Percentiles rank a stretch among this genome's conserved stretches.
phyloP scores from a whole-genome alignment of 2,113 vertebrate species.

The Psettodes erumei region DNA sequence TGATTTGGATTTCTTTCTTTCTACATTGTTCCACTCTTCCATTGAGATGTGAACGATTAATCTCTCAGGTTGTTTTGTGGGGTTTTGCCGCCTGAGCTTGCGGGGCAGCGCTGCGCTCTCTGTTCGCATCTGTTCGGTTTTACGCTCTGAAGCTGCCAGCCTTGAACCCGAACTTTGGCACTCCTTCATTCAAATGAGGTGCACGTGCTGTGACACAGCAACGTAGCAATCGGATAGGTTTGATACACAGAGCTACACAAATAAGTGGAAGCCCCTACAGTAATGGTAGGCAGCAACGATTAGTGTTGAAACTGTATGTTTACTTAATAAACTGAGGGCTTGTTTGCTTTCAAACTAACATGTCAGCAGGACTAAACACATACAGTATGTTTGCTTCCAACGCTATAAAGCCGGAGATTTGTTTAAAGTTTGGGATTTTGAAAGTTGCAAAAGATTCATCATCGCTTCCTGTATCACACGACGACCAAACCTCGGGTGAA shows the following conservation, averaged over 20 bases:
- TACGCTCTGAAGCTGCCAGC: neutral
- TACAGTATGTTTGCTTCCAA: neutral
- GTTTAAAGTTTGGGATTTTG: neutral
- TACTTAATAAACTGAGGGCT: neutral
- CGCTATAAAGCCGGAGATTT: too few species aligned
- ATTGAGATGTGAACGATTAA: neutral
- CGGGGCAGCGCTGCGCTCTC: neutral
- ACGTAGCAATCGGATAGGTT: neutral
- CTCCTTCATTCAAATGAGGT: neutral
- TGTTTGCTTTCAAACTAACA: conserved; percentile 1
- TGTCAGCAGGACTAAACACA: neutral
- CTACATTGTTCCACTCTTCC: neutral
- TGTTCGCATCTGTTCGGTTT: neutral
- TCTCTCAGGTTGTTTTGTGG: neutral
- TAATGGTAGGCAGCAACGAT: neutral
- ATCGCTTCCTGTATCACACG: too few species aligned
- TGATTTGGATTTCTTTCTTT: neutral
- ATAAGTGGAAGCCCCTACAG: neutral
- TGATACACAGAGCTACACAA: neutral
- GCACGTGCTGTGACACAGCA: neutral
- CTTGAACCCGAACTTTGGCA: neutral
- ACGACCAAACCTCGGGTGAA: neutral
- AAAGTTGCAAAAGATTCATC: neutral
- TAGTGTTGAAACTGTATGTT: conserved; percentile 4
- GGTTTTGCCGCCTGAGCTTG: neutral